Conservation (phyloP, 2,113 vertebrate genomes). For the Hemicordylus capensis region DNA sequence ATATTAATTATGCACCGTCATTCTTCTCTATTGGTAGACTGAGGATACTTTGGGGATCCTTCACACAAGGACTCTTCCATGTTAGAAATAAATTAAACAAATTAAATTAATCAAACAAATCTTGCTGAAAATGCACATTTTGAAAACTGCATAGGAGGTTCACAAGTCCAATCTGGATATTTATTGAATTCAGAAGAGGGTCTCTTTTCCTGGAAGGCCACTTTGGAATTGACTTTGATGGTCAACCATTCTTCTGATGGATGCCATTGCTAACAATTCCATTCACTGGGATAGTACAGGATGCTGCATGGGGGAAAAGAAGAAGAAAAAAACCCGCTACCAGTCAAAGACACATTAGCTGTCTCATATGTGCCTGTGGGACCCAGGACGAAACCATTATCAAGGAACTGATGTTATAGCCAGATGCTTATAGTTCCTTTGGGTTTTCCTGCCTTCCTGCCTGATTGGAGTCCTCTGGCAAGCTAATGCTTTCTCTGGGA, state of each 20-base stretch:
- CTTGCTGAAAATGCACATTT: no score
- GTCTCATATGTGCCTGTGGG: conserved; percentile 11
- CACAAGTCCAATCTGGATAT: background rate
- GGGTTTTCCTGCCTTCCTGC: background rate
- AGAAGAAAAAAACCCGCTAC: fast-evolving
- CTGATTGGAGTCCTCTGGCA: fast-evolving
- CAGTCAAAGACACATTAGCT: conserved; percentile 23
- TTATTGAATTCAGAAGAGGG: conserved; percentile 18
- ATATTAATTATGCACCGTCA: background rate
- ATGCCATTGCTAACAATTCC: conserved; percentile 42
- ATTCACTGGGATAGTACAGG: background rate
- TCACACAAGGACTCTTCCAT: background rate
- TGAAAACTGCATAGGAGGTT: background rate
- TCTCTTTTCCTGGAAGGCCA: background rate
- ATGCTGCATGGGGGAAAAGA: background rate
- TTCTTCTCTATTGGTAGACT: background rate
- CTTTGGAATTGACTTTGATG: conserved; percentile 15
- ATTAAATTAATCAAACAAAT: no score
- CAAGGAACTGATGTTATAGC: background rate
- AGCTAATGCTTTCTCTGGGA: fast-evolving
- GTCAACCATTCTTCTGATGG: conserved; percentile 31
- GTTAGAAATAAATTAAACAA: background rate
- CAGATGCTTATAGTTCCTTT: background rate
- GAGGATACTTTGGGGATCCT: background rate
- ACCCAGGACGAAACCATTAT: background rate